Evolutionary conservation across 2,888 invertebrate species (phyloP), one percentile per base, ranked within the genome.

Genomic region (Coremacera marginata): DNA sequence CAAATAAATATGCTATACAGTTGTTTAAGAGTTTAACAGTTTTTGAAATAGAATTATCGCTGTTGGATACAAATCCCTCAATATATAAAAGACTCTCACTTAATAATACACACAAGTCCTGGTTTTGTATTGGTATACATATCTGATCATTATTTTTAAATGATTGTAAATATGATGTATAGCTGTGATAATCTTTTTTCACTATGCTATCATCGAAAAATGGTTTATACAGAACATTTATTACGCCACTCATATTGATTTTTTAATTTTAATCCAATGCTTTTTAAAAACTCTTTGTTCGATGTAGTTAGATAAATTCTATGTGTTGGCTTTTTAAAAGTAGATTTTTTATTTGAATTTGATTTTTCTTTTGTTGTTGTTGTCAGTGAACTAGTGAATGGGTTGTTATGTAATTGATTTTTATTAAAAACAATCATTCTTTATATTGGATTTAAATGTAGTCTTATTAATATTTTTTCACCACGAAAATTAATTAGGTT

Each of bases 401-500:
- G 63, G 9, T 22, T 44, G 37, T 52, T 75, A 49, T 52, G 44
- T 37, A 25, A 51, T 14, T 77, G 16, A 63, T 75, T 78, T 79
- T 79, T 80, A 77, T 79, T 79, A 22, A 73, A 81, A 27, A 75
- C 82, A n/a, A n/a, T n/a, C n/a, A n/a, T 79, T 78, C 86, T 87
- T 84, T n/a, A n/a, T n/a, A n/a, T n/a, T n/a, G n/a, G n/a, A n/a
- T n/a, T n/a, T n/a, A n/a, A n/a, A n/a, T n/a, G n/a, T n/a, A n/a
- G n/a, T n/a, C n/a, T n/a, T n/a, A n/a, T n/a, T n/a, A n/a, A n/a
- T n/a, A n/a, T n/a, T n/a, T n/a, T n/a, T n/a, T n/a, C n/a, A n/a
- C n/a, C n/a, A n/a, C n/a, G n/a, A n/a, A n/a, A n/a, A n/a, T 86
- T 86, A 19, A 87, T 76, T 22, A 85, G 65, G 44, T 84, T 77